These are phyloP conservation scores for Pteromalus puparum DNA, from an alignment of 1,140 invertebrate species.

Conservation along the genomic window DNA sequence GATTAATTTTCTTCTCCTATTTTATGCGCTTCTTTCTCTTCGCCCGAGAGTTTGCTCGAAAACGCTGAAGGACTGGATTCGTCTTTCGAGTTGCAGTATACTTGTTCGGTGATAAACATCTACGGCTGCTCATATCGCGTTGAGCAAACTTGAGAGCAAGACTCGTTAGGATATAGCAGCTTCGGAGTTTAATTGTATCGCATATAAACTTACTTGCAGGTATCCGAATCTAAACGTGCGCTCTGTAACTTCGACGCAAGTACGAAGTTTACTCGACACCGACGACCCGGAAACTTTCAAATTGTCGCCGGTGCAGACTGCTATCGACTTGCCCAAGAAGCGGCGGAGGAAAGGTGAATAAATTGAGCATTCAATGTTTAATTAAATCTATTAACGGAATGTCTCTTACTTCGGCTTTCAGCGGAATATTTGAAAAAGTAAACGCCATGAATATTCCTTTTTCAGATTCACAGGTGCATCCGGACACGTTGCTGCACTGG, in stretches of 20 bases:
- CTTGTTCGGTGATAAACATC: too few species aligned
- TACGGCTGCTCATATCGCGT: too few species aligned
- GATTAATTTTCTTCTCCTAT: not conserved
- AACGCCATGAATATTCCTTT: not conserved
- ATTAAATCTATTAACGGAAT: not conserved
- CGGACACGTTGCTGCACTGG: constrained; percentile 86
- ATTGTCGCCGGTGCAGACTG: constrained; percentile 75
- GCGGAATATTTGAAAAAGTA: too few species aligned
- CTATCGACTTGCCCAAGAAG: constrained; percentile 79
- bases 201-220: constrained; percentile 54
- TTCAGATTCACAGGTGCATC: constrained; percentile 81
- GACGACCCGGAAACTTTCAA: constrained; percentile 79
- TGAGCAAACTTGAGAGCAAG: too few species aligned
- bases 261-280: constrained; percentile 78
- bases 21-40: constrained; percentile 60
- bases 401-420: too few species aligned
- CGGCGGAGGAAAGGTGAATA: constrained; percentile 79
- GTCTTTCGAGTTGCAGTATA: too few species aligned
- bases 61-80: too few species aligned
- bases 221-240: constrained; percentile 76
- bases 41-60: not conserved
- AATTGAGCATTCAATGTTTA: not conserved
- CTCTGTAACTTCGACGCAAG: constrained; percentile 80
- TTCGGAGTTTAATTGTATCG: too few species aligned
- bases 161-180: too few species aligned